Evolutionary conservation across 2,797 vertebrate species (phyloP), one percentile per base, ranked within the genome.

Genomic region (Potorous gilbertii): DNA sequence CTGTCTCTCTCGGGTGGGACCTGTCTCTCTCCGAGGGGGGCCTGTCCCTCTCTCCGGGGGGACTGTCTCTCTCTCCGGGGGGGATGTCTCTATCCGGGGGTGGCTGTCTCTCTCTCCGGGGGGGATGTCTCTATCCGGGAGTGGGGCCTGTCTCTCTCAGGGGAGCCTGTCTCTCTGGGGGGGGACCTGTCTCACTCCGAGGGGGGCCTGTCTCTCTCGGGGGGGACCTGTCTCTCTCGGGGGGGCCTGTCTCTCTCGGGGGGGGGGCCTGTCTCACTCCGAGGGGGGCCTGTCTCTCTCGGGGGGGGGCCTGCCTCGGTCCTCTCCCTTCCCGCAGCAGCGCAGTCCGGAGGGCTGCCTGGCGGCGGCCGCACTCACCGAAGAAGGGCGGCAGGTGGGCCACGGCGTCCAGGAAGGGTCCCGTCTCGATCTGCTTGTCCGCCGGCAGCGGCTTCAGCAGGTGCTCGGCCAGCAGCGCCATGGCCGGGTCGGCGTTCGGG

Each of bases 391-490:
- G 99, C 97, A 99, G 99, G 98, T 99, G 98, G 90, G 99, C 99
- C 95, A 99, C 99, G 56, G 99, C 99, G 95, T 99, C 99, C 97
- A 99, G 98, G 98, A 99, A 99, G 46, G 99, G 99, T 96, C 99
- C 98, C 0, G 99, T 99, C 98, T 99, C 99, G 97, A 99, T 99
- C 98, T 99, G 99, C 97, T 98, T 99, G 98, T 99, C 99, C 50
- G 99, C 99, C 81, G 99, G 99, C 97, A 99, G 99, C 97, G 99
- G 99, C 97, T 98, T 99, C 98, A 99, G 99, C 98, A 99, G 99
- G 98, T 99, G 99, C 95, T 99, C 99, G 97, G 99, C 98, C 90
- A 99, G 99, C 95, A 99, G 98, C 98, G 99, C 99, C 99, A 99
- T 99, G 96, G 96, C 96, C 90, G 96, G 95, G 96, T 95, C 96